phyloP scores from a whole-genome alignment of 1,140 invertebrate genomes.

The Danaus melanippus region DNA sequence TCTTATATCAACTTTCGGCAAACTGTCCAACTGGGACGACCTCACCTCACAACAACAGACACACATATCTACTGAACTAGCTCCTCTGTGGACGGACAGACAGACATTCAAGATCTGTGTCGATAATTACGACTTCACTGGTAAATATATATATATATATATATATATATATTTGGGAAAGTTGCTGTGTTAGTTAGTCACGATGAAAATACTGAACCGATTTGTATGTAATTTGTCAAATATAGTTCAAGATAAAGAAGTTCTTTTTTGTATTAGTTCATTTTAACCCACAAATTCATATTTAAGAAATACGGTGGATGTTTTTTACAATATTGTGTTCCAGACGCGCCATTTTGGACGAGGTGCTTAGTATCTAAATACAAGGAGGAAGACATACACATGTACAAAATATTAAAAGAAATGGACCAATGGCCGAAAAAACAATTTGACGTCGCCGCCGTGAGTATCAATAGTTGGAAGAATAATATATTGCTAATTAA shows the following conservation, averaged over 20 bases:
- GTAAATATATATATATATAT: neutral
- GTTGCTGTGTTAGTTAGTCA: too few relatives aligned
- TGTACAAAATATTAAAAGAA: constrained; percentile 17
- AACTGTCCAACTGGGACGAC: constrained; percentile 40
- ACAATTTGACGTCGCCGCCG: constrained; percentile 30
- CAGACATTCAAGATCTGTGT: constrained; percentile 7
- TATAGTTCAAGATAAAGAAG: too few relatives aligned
- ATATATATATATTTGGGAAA: too few relatives aligned
- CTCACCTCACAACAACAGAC: constrained; percentile 29
- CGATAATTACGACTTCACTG: constrained; percentile 8
- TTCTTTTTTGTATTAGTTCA: too few relatives aligned
- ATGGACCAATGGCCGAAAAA: constrained; percentile 29
- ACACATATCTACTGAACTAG: constrained; percentile 14
- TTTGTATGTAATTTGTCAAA: too few relatives aligned
- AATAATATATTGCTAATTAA: too few relatives aligned
- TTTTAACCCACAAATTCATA: too few relatives aligned
- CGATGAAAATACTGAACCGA: too few relatives aligned
- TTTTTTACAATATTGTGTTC: neutral
- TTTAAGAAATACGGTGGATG: too few relatives aligned
- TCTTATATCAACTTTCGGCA: constrained; percentile 29
- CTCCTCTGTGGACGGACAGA: constrained; percentile 30
- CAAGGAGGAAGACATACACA: constrained; percentile 3
- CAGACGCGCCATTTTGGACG: constrained; percentile 17
- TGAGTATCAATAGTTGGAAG: constrained; percentile 21
- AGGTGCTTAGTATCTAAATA: constrained; percentile 21